phyloP scores from a whole-genome alignment of 2,888 invertebrate species.

The Athetis lepigone region DNA sequence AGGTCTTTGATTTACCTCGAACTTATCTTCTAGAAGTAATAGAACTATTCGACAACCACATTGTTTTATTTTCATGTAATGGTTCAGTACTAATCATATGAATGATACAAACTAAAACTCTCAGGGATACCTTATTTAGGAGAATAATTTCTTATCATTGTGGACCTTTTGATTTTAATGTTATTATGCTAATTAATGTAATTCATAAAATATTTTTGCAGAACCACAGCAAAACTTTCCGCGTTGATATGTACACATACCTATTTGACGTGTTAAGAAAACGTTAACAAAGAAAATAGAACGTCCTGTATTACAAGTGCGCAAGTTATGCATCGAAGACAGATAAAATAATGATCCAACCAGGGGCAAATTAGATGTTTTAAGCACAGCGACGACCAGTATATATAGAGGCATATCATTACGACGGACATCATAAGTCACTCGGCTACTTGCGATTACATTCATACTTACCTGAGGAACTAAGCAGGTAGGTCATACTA shows the following conservation, averaged over 20 bases:
- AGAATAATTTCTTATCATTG: background rate
- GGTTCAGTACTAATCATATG: too few relatives aligned
- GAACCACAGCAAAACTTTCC: background rate
- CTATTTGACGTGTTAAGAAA: background rate
- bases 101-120: background rate
- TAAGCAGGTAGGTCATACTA: slow-evolving; percentile 72
- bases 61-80: background rate
- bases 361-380: slow-evolving; percentile 84
- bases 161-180: too few relatives aligned
- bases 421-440: slow-evolving; percentile 77
- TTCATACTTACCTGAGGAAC: slow-evolving; percentile 55
- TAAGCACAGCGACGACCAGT: slow-evolving; percentile 69
- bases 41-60: background rate
- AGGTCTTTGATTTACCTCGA: background rate
- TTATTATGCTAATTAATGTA: background rate
- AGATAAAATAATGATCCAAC: slow-evolving; percentile 77
- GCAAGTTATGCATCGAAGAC: slow-evolving; percentile 76
- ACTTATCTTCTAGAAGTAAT: background rate
- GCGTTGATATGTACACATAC: background rate
- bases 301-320: slow-evolving; percentile 61
- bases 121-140: background rate
- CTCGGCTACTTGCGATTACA: slow-evolving; percentile 70
- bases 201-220: background rate
- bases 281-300: slow-evolving; percentile 25
- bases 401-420: slow-evolving; percentile 80